Evolutionary conservation across 1,140 invertebrate species (phyloP), one percentile per base, ranked within the genome.

Genomic region (Procambarus clarkii): DNA sequence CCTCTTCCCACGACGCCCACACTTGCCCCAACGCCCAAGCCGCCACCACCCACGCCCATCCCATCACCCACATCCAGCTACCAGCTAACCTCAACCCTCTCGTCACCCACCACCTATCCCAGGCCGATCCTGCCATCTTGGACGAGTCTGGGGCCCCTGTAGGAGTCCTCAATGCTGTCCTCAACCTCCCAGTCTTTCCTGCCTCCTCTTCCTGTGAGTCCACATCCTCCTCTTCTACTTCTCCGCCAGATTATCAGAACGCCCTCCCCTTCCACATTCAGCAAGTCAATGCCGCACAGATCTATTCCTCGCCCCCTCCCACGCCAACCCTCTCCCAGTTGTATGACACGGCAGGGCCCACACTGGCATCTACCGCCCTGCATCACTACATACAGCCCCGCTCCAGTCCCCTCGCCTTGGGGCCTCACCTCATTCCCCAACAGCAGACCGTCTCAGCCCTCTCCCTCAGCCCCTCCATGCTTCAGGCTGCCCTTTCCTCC

Each of bases 231-330:
- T 91, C 91, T 69, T 77, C 88, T 13, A 83, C 88, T 11, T 71
- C 69, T 77, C 92, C 85, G 44, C 88, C 88, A 11, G 92, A 92
- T 71, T 93, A 93, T 60, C 92, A 93, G 84, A 93, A 93, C 78
- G 83, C 91, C 54, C 64, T 92, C 2, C 91, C 92, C 46, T 92
- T 92, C 78, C 92, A 92, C 77, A 92, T 92, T 18, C 92, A 93
- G 69, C 92, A 93, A 60, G 84, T 92, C 13, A 86, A 93, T 58
- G 92, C 92, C 1, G 92, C 92, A 34, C 92, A 93, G 74, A 93
- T 93, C 48, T 93, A 93, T 48, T 91, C 92, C 64, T 92, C 91
- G 60, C 92, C 92, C 46, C 92, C 92, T 15, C 86, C 91, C 74
- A 93, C 92, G 15, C 92, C 92, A 18, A 88, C 91, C 24, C 78